Base-by-base conservation (phyloP, 2,888 invertebrate genomes). In the Cephus nigrinus region DNA sequence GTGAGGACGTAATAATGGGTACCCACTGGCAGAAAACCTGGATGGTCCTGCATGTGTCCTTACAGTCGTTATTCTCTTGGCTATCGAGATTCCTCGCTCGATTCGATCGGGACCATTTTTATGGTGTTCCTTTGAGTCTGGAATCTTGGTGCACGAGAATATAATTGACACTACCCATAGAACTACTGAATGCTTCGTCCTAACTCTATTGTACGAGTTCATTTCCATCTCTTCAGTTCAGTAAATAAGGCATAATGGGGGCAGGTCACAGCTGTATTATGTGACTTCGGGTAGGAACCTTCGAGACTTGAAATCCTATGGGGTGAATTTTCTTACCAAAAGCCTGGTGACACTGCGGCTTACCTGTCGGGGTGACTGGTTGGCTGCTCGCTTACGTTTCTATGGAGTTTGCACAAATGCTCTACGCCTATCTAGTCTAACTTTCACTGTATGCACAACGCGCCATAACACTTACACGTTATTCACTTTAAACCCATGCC, bases 151-250 rank as follows among this genome's bases (percentile, higher is more conserved):
- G 85, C 82, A 89, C 84, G 87, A 88, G 87, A 85, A 86, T 88
- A 87, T 89, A 89, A 89, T 89, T 88, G 88, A 85, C 88, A 86
- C 82, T 82, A 80, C 80, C 82, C 80, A 81, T 82, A 76, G 79
- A 69, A 76, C 75, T 69, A 34, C 75, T 55, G 55, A 55, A 55
- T 55, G 23, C 55, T 23, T 55, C 55, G 55, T 80, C 76, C 79
- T 69, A 76, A 74, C 76, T 82, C 77, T 77, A 80, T 82, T 82
- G 83, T 82, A 77, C 79, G 75, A 76, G 78, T 79, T 72, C 80
- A 80, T 82, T 83, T 81, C 81, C 81, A 80, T 74, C 81, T 81
- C 83, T 80, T 80, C 78, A 80, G 82, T 80, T 79, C 76, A 80
- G 82, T 84, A 82, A 84, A 83, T 84, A 82, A 83, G 81, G 80